Conservation (phyloP, 2,797 vertebrate species). For the Enteromius thamalakanensis region DNA sequence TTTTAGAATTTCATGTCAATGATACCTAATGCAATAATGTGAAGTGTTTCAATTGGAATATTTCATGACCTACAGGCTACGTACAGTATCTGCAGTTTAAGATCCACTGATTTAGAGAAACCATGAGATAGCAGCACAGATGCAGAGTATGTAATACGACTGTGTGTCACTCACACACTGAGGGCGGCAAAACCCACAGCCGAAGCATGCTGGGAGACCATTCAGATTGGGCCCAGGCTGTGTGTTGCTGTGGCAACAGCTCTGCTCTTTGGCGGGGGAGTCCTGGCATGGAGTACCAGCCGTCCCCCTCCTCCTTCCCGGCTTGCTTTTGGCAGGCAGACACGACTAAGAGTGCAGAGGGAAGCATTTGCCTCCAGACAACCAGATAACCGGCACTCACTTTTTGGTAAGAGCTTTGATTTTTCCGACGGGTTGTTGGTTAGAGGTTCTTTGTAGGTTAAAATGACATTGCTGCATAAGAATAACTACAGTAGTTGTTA, state of each 20-base stretch:
- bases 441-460: slow-evolving; percentile 21
- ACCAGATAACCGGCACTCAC: slow-evolving; percentile 41
- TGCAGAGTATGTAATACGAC: slow-evolving; percentile 31
- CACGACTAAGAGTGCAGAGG: slow-evolving; percentile 44
- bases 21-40: background rate
- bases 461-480: background rate
- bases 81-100: background rate
- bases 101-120: background rate
- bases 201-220: slow-evolving; percentile 60
- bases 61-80: background rate
- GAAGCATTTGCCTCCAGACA: slow-evolving; percentile 51
- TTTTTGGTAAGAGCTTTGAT: slow-evolving; percentile 54
- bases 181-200: slow-evolving; percentile 41
- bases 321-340: slow-evolving; percentile 48
- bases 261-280: slow-evolving; percentile 72
- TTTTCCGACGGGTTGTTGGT: slow-evolving; percentile 10
- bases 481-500: background rate
- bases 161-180: slow-evolving; percentile 40
- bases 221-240: slow-evolving; percentile 66
- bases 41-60: background rate
- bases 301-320: slow-evolving; percentile 59
- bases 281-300: slow-evolving; percentile 70
- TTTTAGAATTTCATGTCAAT: background rate
- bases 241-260: slow-evolving; percentile 87
- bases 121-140: slow-evolving; percentile 30